Percentiles rank a stretch among this genome's conserved stretches.
Conservation (phyloP, 2,888 invertebrate genomes). For the Sesia bembeciformis region DNA sequence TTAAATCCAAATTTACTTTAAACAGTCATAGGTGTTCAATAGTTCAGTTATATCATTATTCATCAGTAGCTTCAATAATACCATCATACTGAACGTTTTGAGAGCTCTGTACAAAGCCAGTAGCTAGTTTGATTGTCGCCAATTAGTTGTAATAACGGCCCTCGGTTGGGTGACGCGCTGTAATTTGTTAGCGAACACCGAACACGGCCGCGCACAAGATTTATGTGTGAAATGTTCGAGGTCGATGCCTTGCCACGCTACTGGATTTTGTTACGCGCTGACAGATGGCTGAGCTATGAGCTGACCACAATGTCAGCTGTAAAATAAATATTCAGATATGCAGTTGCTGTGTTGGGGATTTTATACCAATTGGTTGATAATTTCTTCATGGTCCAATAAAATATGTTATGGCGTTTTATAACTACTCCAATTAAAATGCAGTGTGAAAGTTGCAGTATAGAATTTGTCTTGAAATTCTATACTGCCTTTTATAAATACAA, state of each 20-base stretch:
- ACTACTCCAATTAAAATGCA: too few relatives aligned
- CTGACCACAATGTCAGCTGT: not conserved
- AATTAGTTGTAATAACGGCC: slow-evolving; percentile 67
- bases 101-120: slow-evolving; percentile 29
- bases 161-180: slow-evolving; percentile 43
- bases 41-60: too few relatives aligned
- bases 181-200: slow-evolving; percentile 47
- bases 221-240: slow-evolving; percentile 58
- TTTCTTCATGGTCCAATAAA: too few relatives aligned
- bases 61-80: too few relatives aligned
- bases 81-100: too few relatives aligned
- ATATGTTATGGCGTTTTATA: too few relatives aligned
- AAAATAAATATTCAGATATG: not conserved
- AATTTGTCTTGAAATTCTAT: too few relatives aligned
- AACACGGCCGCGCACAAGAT: slow-evolving; percentile 30
- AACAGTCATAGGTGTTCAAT: too few relatives aligned
- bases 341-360: too few relatives aligned
- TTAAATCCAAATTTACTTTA: too few relatives aligned
- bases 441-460: too few relatives aligned
- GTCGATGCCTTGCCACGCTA: slow-evolving; percentile 29
- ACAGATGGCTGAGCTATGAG: not conserved
- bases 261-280: not conserved
- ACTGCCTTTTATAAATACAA: not conserved
- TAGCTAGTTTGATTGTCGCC: slow-evolving; percentile 59
- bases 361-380: too few relatives aligned